phyloP scores from a whole-genome alignment of 2,113 vertebrate genomes.

The Poicephalus meyeri region DNA sequence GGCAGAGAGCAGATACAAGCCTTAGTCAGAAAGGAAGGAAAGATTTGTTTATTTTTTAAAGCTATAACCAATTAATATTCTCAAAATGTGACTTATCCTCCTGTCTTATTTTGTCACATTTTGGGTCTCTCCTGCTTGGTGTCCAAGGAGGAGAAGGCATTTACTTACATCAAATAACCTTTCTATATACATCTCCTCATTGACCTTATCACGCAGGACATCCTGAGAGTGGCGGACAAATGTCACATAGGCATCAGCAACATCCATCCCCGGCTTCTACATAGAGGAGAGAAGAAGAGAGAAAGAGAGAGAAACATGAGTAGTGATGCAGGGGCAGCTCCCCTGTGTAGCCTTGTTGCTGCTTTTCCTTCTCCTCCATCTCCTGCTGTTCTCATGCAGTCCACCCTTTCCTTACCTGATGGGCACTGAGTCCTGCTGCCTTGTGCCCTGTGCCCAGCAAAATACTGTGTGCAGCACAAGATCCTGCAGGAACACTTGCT shows the following conservation, averaged over 20 bases:
- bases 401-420: neutral
- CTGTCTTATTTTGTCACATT: conserved; percentile 99
- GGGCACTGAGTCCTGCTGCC: neutral
- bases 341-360: neutral
- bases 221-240: conserved; percentile 99
- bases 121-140: conserved; percentile 91
- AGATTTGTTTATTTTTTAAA: conserved; percentile 64
- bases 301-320: conserved; percentile 66
- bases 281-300: conserved; percentile 59
- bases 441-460: neutral
- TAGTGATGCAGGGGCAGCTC: neutral
- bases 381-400: neutral
- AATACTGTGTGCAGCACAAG: neutral
- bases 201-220: conserved; percentile 98
- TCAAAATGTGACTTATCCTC: conserved; percentile 99
- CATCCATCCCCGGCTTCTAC: conserved; percentile 98
- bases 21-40: conserved; percentile 73
- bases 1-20: conserved; percentile 74
- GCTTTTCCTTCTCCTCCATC: neutral
- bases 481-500: neutral
- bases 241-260: conserved; percentile 97
- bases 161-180: conserved; percentile 99
- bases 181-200: conserved; percentile 99
- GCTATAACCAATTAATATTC: conserved; percentile 75
- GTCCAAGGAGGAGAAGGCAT: conserved; percentile 94